phyloP scores from a whole-genome alignment of 2,113 vertebrate species.

The Psilopogon haemacephalus region DNA sequence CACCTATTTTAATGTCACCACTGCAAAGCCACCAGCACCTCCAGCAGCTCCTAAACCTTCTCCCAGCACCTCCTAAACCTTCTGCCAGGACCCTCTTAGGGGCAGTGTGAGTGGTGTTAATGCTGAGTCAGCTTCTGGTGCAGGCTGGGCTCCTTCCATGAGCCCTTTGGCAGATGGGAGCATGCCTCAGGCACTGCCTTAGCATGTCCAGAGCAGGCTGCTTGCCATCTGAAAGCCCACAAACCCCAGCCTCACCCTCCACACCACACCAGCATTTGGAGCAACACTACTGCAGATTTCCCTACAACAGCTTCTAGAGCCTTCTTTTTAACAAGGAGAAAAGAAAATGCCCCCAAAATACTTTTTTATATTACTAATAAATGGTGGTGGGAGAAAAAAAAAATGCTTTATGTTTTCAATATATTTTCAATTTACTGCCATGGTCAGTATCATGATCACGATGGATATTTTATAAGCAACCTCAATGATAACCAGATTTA shows the following conservation, averaged over 20 bases:
- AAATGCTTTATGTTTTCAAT: conserved; percentile 69
- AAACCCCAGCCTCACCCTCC: background rate
- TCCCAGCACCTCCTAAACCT: background rate
- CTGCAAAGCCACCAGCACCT: background rate
- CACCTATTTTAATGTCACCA: background rate
- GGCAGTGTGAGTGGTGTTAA: fast-evolving
- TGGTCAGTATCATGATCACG: conserved; percentile 43
- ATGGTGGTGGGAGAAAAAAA: conserved; percentile 59
- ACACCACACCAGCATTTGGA: fast-evolving
- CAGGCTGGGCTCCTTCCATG: background rate
- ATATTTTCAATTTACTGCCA: conserved; percentile 58
- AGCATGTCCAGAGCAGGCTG: background rate
- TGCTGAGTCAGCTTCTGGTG: fast-evolving
- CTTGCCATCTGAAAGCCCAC: background rate
- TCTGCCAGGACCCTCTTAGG: background rate
- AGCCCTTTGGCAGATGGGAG: background rate
- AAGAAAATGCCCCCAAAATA: background rate
- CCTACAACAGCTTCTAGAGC: background rate
- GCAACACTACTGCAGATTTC: background rate
- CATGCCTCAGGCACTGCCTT: fast-evolving
- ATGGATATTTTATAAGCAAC: conserved; percentile 47
- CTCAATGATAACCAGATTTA: conserved; percentile 60
- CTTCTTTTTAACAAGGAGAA: background rate
- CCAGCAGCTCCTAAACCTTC: background rate
- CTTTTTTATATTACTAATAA: conserved; percentile 36